Base-by-base conservation (phyloP, 2,113 vertebrate species). In the Spheniscus mendiculus region DNA sequence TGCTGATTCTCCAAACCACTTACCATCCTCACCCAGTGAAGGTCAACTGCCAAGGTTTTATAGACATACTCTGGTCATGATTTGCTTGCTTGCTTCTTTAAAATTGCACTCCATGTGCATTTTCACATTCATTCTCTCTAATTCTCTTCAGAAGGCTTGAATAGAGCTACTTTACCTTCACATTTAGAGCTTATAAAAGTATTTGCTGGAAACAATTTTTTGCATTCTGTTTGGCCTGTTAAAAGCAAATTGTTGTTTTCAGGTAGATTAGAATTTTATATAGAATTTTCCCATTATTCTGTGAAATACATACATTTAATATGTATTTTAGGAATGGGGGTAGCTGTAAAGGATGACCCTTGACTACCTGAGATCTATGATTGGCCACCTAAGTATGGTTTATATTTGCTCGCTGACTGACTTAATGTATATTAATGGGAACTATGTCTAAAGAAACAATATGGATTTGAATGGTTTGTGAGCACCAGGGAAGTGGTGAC, bases 1-100 rank as follows among this genome's bases (percentile, higher is more conserved):
- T 85, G 88, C 44, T 92, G 66, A 81, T 95, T 95, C 63, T 96
- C 62, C 82, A 97, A 97, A 93, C 36, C 79, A 72, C 95, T 98
- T 52, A 92, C 65, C 36, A 87, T 96, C 84, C 81, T 96, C 89
- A 96, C 49, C 77, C 76, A 93, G 38, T 80, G 87, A 97, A 97
- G 90, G 95, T 97, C 97, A 98, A 84, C 98, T 98, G 94, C 58
- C 91, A 98, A 94, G 90, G 92, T 87, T 95, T 94, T 93, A 83
- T 77, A 95, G 89, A 83, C 56, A 87, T 71, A 65, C 59, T 83
- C 58, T 47, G 59, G 80, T 76, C 93, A 88, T 63, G 19, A 83
- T 79, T 97, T 25, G 63, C 80, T 93, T 78, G 45, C 78, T 89
- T 93, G 87, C 85, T 93, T 70, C 88, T 91, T 96, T 76, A 91